Evolutionary conservation across 2,797 vertebrate species (phyloP).

Genomic region (Hemibagrus guttatus): DNA sequence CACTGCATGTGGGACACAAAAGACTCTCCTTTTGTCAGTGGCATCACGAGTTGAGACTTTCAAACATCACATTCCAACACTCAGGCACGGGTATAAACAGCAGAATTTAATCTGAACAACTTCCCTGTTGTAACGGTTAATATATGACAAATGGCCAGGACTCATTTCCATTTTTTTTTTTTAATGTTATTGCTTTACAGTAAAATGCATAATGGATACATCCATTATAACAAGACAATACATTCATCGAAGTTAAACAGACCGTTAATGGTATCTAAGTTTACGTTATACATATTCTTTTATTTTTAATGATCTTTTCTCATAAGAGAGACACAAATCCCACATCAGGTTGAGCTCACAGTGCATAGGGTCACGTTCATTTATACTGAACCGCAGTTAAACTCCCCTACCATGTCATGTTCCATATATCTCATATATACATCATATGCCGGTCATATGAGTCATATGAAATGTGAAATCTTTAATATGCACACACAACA

Average conservation of each 20-base stretch:
- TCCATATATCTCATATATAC: not conserved
- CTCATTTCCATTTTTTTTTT: conserved; percentile 72
- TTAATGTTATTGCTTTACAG: conserved; percentile 83
- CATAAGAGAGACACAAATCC: conserved; percentile 88
- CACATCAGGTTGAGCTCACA: conserved; percentile 95
- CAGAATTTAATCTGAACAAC: conserved; percentile 65
- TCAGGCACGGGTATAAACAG: conserved; percentile 63
- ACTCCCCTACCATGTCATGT: conserved; percentile 49
- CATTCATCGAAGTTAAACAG: conserved; percentile 84
- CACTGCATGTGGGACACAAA: not conserved
- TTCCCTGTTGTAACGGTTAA: conserved; percentile 57
- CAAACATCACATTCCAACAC: conserved; percentile 28
- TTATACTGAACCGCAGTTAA: conserved; percentile 72
- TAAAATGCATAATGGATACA: conserved; percentile 83
- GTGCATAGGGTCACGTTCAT: conserved; percentile 94
- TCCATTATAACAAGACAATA: conserved; percentile 85
- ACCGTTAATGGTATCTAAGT: conserved; percentile 80
- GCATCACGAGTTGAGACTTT: not conserved
- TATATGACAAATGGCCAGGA: conserved; percentile 72
- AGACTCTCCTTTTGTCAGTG: too few relatives aligned
- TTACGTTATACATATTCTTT: conserved; percentile 71
- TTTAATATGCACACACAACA: conserved; percentile 58
- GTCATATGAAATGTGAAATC: conserved; percentile 44
- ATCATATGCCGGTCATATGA: not conserved
- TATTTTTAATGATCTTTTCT: conserved; percentile 61